Evolutionary conservation across 2,797 vertebrate genomes (phyloP).

Genomic region (Hydrocynus forskahlii): DNA sequence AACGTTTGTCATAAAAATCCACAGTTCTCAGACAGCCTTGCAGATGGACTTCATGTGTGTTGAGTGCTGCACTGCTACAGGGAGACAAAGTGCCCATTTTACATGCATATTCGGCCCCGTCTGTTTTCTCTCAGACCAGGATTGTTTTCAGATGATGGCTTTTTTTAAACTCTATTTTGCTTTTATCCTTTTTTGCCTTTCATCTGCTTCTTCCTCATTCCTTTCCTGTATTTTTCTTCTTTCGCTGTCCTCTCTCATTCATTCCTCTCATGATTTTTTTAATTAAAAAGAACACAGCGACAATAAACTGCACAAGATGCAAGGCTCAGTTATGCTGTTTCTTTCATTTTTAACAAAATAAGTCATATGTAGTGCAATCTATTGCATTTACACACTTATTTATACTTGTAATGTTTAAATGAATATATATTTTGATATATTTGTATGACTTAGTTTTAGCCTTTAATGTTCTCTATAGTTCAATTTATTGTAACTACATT

Average conservation of each 20-base stretch:
- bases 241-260: not conserved
- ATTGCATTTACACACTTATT: too few relatives aligned
- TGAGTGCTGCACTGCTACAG: not conserved
- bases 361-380: too few relatives aligned
- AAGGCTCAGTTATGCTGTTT: too few relatives aligned
- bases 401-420: too few relatives aligned
- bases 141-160: not conserved
- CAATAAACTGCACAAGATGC: not conserved
- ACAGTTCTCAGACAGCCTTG: not conserved
- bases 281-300: not conserved
- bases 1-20: not conserved
- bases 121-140: slow-evolving; percentile 6
- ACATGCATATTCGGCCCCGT: not conserved
- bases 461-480: too few relatives aligned
- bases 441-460: too few relatives aligned
- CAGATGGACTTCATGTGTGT: not conserved
- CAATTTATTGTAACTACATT: too few relatives aligned
- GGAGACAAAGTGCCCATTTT: not conserved
- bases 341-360: too few relatives aligned
- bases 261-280: not conserved
- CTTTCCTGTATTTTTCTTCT: not conserved
- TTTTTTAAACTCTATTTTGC: not conserved
- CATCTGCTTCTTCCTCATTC: not conserved
- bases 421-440: too few relatives aligned
- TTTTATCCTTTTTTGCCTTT: not conserved